Conservation (phyloP, 2,113 vertebrate species). For the Channa maculata region DNA sequence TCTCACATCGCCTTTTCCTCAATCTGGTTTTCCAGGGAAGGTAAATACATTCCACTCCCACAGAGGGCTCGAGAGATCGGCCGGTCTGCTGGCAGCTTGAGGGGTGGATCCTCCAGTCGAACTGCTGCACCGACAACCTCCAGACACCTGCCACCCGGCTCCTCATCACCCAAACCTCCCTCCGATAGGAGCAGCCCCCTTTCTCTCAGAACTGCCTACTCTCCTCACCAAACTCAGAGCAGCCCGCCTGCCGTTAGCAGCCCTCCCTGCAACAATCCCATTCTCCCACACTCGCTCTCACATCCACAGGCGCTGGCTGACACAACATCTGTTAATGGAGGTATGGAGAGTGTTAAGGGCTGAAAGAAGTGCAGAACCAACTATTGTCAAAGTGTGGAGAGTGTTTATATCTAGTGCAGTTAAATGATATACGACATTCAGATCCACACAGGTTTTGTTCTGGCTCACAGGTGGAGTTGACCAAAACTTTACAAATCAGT, state of each 20-base stretch:
- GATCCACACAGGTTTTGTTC: no score
- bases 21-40: slow-evolving; percentile 78
- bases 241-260: slow-evolving; percentile 65
- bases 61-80: slow-evolving; percentile 85
- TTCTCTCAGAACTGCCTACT: slow-evolving; percentile 63
- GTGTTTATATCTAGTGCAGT: no score
- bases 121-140: slow-evolving; percentile 44
- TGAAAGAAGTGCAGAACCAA: no score
- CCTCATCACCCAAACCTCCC: slow-evolving; percentile 56
- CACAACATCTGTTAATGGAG: slow-evolving; percentile 69
- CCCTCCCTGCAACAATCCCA: slow-evolving; percentile 62
- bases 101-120: slow-evolving; percentile 73
- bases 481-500: no score
- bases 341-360: slow-evolving; percentile 29
- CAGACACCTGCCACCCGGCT: slow-evolving; percentile 50
- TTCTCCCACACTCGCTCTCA: slow-evolving; percentile 66
- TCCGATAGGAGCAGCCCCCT: slow-evolving; percentile 74
- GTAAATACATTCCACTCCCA: slow-evolving; percentile 87
- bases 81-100: slow-evolving; percentile 25
- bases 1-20: neutral
- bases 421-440: no score
- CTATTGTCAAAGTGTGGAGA: no score
- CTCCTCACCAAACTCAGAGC: slow-evolving; percentile 83
- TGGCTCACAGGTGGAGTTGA: no score
- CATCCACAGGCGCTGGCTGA: slow-evolving; percentile 70